Percentiles rank a stretch among this genome's conserved stretches.
These are phyloP conservation scores for Platysteira castanea DNA, from an alignment of 2,113 vertebrate species.

Conservation along the genomic window DNA sequence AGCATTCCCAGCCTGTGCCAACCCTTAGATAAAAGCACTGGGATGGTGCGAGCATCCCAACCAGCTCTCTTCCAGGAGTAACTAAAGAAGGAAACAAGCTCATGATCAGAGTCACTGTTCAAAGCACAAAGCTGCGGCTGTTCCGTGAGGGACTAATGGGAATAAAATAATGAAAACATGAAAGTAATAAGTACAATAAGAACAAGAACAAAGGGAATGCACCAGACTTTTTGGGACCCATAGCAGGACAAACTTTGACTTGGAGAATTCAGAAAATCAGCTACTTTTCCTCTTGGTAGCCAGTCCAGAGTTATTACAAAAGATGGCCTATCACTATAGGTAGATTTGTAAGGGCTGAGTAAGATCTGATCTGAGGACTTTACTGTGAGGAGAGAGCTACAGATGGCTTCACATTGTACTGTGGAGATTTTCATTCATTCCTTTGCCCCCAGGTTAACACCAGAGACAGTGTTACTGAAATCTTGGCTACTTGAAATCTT, in stretches of 20 bases:
- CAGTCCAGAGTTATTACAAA: neutral
- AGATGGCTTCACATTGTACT: neutral
- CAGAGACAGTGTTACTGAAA: neutral
- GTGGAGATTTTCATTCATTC: neutral
- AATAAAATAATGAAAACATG: neutral
- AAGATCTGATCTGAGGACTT: neutral
- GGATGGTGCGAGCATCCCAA: neutral
- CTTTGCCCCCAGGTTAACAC: neutral
- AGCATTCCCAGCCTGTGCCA: neutral
- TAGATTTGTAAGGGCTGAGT: neutral
- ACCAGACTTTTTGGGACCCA: neutral
- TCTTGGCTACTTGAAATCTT: neutral
- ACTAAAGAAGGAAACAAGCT: neutral
- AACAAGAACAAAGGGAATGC: neutral
- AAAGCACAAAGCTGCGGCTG: neutral
- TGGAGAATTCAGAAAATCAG: neutral
- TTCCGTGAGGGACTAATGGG: neutral
- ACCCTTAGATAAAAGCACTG: neutral
- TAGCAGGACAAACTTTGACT: neutral
- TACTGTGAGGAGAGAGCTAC: neutral
- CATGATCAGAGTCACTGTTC: neutral
- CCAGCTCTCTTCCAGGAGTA: neutral
- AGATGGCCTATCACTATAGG: neutral
- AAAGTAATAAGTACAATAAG: neutral
- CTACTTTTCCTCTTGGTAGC: neutral